Evolutionary conservation across 2,113 vertebrate species (phyloP).

Genomic region (Myanophis thanlyinensis): DNA sequence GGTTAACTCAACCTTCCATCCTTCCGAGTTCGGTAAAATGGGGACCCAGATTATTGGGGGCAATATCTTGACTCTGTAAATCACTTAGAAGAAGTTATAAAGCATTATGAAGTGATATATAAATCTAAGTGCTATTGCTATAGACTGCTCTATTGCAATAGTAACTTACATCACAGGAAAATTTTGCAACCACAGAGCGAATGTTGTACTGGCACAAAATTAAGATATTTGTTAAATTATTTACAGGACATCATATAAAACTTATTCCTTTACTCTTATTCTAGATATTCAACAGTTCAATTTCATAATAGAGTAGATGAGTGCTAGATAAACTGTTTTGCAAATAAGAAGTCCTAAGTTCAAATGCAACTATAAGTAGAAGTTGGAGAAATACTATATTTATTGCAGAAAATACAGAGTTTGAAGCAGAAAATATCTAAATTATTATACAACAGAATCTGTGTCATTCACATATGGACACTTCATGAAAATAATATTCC

Average conservation of each 20-base stretch:
- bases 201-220: background rate
- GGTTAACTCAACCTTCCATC: too few relatives aligned
- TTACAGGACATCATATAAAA: background rate
- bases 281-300: background rate
- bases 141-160: background rate
- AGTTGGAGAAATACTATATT: background rate
- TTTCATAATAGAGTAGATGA: background rate
- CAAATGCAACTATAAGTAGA: background rate
- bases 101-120: too few relatives aligned
- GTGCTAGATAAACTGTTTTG: background rate
- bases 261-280: background rate
- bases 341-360: background rate
- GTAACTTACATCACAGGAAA: background rate
- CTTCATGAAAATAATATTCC: background rate
- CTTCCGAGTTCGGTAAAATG: too few relatives aligned
- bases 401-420: background rate
- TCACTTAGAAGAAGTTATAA: too few relatives aligned
- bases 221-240: background rate
- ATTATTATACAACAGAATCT: background rate
- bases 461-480: background rate
- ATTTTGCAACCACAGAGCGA: background rate
- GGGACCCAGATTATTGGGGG: too few relatives aligned
- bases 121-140: too few relatives aligned
- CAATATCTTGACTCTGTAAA: too few relatives aligned
- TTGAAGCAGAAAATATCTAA: background rate